Percentiles rank a stretch among this genome's conserved stretches.
Evolutionary conservation across 2,113 vertebrate genomes (phyloP).

Genomic region (Ptychochromis oligacanthus): DNA sequence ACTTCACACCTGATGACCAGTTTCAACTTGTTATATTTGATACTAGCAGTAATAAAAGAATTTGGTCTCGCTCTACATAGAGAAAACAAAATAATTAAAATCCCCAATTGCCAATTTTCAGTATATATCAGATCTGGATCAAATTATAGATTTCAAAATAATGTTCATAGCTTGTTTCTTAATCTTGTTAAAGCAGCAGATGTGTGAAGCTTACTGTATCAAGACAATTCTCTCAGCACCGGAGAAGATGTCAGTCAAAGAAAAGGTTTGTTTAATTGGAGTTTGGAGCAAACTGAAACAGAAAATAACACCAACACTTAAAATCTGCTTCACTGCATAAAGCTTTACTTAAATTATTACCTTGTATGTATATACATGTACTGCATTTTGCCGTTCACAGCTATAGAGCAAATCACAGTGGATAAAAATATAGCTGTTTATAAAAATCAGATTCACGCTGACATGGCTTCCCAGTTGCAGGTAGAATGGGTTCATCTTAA

Average conservation of each 20-base stretch:
- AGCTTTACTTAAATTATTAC: neutral
- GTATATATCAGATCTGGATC: slow-evolving; percentile 39
- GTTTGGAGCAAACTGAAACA: neutral
- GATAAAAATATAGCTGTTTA: slow-evolving; percentile 7
- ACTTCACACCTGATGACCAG: slow-evolving; percentile 9
- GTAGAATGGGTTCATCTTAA: slow-evolving; percentile 45
- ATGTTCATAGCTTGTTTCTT: slow-evolving; percentile 14
- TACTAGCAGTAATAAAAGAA: slow-evolving; percentile 23
- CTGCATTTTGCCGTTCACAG: neutral
- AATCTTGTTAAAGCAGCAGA: slow-evolving; percentile 27
- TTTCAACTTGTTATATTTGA: slow-evolving; percentile 34
- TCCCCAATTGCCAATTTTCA: slow-evolving; percentile 18
- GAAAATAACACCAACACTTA: neutral
- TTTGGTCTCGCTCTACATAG: neutral
- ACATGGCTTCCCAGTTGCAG: slow-evolving; percentile 26
- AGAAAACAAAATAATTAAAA: neutral
- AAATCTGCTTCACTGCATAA: neutral
- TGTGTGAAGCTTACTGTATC: slow-evolving; percentile 22
- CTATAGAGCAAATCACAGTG: neutral
- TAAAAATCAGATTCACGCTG: slow-evolving; percentile 32
- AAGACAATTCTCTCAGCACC: neutral
- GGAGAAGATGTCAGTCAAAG: slow-evolving; percentile 1
- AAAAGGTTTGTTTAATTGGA: neutral
- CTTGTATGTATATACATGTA: neutral
- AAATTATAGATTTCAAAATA: slow-evolving; percentile 46